Base-by-base conservation (phyloP, 2,888 invertebrate species). In the Tenthredo distinguenda region DNA sequence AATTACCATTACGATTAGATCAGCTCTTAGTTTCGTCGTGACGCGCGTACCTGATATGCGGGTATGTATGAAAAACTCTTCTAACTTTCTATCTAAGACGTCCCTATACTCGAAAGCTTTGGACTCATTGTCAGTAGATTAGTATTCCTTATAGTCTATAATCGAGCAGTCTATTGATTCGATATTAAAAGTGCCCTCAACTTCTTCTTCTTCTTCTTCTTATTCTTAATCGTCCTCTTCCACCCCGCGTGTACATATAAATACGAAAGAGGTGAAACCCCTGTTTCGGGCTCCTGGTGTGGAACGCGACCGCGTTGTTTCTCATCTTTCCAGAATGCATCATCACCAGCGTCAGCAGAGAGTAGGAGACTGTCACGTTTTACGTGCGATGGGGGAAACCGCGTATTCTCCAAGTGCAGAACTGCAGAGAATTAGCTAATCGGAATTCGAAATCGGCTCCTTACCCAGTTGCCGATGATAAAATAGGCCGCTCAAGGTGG, bases 251-350 rank as follows among this genome's bases (percentile, higher is more conserved):
- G 10, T 62, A 62, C 18, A n/a, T 50, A 21, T 62, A 62, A 0
- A 26, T 62, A 26, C 21, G 26, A 62, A 12, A 26, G 62, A 10
- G 26, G 26, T 26, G 26, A 26, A 62, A 26, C 26, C 62, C 10
- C 4, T 26, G 26, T 62, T 26, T 12, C 62, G 55, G 40, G 15
- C 5, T 40, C 26, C 74, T 34, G 18, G 15, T 34, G 31, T 68
- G 31, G 68, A 68, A 68, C 18, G 68, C 68, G 74, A 43, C 26
- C n/a, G 74, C 74, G 74, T 74, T 74, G 3, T 40, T 40, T 74
- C 15, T 74, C 40, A n/a, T 74, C 40, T n/a, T 74, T 74, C 6
- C 74, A 74, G 74, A 74, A 74, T 74, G 74, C 74, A 21, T 15
- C n/a, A 74, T 18, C 55, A 55, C 0, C 55, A 6, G 15, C 3